Evolutionary conservation across 2,888 invertebrate genomes (phyloP), one percentile per base, ranked within the genome.

Genomic region (Dioctria linearis): DNA sequence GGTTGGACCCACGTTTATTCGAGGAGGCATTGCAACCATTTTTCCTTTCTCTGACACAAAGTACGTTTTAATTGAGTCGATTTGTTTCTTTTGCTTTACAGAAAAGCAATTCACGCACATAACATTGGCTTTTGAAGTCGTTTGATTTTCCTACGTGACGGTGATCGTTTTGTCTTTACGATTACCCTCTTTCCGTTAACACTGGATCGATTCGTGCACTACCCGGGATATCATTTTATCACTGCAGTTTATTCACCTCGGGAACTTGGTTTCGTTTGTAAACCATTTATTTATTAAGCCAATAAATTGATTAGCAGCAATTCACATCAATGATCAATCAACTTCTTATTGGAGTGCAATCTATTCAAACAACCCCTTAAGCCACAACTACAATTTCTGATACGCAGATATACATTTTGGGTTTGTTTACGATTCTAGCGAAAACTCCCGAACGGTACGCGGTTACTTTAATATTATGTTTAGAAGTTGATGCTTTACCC

Each of bases 231-330:
- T 42, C 67, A 67, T 67, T 67, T 67, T 67, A 67, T 49, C 67
- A 43, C 67, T 67, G 67, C 67, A 67, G 67, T 67, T 67, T 67
- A 67, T 67, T 67, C 67, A 67, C 67, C 67, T 67, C 67, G 67
- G 43, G 67, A 67, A 46, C 46, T 67, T 67, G 49, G 65, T 65
- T 67, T 67, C 67, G 42, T 67, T 67, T 67, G 67, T 67, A 42
- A 67, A 67, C 46, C 67, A 67, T 67, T 49, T 43, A 49, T 25
- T 67, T 49, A 49, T 67, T 67, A 46, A 46, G 49, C 67, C 67
- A 67, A 67, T 67, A 42, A 67, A 67, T 67, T 13, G 67, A 67
- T 67, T 67, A 67, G 67, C 67, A 4, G 67, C 67, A 67, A 67
- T 67, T 67, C 67, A 67, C 67, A 67, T 67, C 67, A 67, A 67